These are phyloP conservation scores for Microtus richardsoni DNA, from an alignment of 2,113 vertebrate genomes.

Conservation along the genomic window DNA sequence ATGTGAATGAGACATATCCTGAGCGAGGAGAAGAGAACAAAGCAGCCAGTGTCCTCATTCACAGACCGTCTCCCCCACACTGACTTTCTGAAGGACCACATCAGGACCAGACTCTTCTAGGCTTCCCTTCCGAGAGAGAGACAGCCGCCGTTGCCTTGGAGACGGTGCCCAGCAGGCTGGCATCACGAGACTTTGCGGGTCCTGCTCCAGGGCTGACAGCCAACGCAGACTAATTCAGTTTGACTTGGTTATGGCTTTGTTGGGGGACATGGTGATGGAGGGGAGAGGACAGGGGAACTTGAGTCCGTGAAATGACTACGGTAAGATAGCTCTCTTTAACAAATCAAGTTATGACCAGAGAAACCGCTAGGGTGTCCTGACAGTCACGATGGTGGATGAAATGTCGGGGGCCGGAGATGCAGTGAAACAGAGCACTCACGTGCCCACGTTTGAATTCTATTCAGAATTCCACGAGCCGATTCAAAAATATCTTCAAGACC, in stretches of 20 bases:
- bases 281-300: not conserved
- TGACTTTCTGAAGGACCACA: not conserved
- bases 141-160: conserved; percentile 67
- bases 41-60: not conserved
- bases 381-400: not conserved
- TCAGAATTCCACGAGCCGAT: not conserved
- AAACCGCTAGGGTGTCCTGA: not conserved
- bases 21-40: not conserved
- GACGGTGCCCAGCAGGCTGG: conserved; percentile 42
- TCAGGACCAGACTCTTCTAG: conserved; percentile 6
- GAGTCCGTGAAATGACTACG: not conserved
- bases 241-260: conserved; percentile 19
- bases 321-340: not conserved
- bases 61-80: not conserved
- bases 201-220: conserved; percentile 46
- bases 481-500: not conserved
- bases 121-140: conserved; percentile 7
- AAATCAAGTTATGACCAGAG: not conserved
- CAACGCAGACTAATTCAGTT: conserved; percentile 36
- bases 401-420: not conserved
- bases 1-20: not conserved
- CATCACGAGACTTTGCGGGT: not conserved
- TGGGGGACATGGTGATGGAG: not conserved
- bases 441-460: not conserved
- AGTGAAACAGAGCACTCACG: not conserved